Evolutionary conservation across 37 sponge, comb jelly and placozoan genomes (phyloP).

Genomic region (Hormiphora californensis): DNA sequence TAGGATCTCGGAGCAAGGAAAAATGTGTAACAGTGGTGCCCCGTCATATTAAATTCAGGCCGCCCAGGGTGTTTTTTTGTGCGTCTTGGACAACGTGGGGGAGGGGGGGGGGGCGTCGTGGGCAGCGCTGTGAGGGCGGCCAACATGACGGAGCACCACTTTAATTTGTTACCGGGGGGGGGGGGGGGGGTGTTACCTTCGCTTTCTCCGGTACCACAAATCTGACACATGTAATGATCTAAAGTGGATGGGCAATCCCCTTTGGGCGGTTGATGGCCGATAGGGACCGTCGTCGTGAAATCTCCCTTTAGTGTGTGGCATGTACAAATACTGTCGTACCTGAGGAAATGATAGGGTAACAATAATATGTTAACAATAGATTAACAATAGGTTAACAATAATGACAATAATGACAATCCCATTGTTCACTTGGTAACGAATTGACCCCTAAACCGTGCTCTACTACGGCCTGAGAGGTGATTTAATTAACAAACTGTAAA

Average conservation of each 20-base stretch:
- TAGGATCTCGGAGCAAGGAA: too few relatives aligned
- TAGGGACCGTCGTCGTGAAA: neutral
- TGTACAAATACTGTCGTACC: constrained; percentile 2
- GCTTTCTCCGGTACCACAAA: neutral
- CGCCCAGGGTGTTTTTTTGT: too few relatives aligned
- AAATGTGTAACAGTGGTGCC: too few relatives aligned
- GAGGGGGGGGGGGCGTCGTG: too few relatives aligned
- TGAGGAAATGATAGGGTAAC: neutral
- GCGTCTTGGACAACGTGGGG: too few relatives aligned
- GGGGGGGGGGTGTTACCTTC: too few relatives aligned
- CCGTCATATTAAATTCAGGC: too few relatives aligned
- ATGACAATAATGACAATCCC: neutral
- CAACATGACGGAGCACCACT: too few relatives aligned
- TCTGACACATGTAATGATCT: constrained; percentile 28
- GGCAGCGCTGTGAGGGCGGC: too few relatives aligned
- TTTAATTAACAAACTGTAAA: neutral
- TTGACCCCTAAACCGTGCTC: neutral
- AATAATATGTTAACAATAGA: neutral
- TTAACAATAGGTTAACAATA: neutral
- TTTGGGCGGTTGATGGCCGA: neutral
- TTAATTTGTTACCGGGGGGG: too few relatives aligned
- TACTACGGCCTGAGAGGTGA: neutral
- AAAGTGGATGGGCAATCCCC: neutral
- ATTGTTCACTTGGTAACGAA: neutral
- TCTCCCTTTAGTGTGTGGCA: neutral